Percentiles rank a stretch among this genome's conserved stretches.
These are phyloP conservation scores for Cylindroiulus punctatus DNA, from an alignment of 2,888 invertebrate species.

Conservation along the genomic window DNA sequence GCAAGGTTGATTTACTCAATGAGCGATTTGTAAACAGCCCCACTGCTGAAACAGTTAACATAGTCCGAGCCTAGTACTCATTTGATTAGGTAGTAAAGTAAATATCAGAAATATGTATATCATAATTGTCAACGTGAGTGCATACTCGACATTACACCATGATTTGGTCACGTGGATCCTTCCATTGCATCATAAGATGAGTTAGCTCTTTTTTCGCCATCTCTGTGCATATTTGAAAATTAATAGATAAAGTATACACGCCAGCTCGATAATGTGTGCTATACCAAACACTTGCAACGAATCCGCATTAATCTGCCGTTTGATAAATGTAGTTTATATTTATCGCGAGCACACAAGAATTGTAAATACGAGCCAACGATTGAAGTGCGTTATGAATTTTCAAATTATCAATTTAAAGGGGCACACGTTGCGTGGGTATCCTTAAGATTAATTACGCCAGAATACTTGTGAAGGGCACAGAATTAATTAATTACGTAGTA, in stretches of 20 bases:
- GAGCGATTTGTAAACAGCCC: no score
- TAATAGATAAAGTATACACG: neutral
- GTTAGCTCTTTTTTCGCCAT: neutral
- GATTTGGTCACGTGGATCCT: neutral
- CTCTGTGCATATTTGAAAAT: neutral
- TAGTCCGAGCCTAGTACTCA: neutral
- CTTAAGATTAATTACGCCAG: neutral
- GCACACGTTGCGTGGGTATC: neutral
- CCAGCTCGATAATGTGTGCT: neutral
- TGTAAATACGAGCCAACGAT: neutral
- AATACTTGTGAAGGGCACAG: neutral
- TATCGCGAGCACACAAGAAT: neutral
- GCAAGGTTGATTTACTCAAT: no score
- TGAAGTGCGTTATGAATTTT: neutral
- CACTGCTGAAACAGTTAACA: no score
- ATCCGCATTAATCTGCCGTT: neutral
- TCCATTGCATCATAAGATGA: neutral
- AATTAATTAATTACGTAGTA: neutral
- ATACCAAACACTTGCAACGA: neutral
- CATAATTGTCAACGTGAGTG: neutral
- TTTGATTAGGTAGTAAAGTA: neutral
- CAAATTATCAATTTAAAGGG: neutral
- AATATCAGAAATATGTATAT: conserved; percentile 7
- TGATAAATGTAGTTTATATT: neutral
- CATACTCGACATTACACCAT: neutral